Evolutionary conservation across 2,797 vertebrate genomes (phyloP), one percentile per base, ranked within the genome.

Genomic region (Hemibagrus guttatus): DNA sequence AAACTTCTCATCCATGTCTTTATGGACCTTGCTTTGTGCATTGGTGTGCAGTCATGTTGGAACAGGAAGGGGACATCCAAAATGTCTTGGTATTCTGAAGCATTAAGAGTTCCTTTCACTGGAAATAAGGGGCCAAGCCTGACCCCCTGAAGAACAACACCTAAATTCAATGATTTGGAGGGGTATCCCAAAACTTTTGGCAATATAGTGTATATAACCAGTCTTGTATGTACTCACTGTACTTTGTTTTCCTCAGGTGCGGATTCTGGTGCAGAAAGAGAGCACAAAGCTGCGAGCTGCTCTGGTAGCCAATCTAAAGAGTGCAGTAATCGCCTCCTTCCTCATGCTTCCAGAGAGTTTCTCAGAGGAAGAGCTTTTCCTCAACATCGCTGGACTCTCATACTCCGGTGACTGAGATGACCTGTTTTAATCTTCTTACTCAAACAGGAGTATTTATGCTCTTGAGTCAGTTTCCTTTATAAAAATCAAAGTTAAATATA

Each of bases 281-380:
- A 97, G 95, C 4, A 83, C 86, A 61, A 94, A 91, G 87, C 96
- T 99, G 8, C 94, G 95, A 1, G 92, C 95, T 0, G 97, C 98
- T 28, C 94, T 99, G 0, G 91, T 95, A 26, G 94, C 94, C 64
- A 99, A 99, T 87, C 92, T 99, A 92, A 97, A 96, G 92, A 99
- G 98, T 54, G 97, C 97, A 0, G 94, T 98, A 83, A 97, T 92
- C 0, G 95, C 97, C 1, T 97, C 98, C 81, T 97, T 99, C 90
- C 97, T 99, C 83, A 97, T 99, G 97, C 90, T 99, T 80, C 98
- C 98, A 0, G 97, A 99, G 91, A 99, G 97, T 90, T 99, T 97
- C 92, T 96, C 95, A 0, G 97, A 99, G 86, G 97, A 99, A 87
- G 98, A 99, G 2, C 97, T 99, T 3, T 99, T 96, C 86, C 82